Base-by-base conservation (phyloP, 2,888 invertebrate species). In the Melanchra persicariae region DNA sequence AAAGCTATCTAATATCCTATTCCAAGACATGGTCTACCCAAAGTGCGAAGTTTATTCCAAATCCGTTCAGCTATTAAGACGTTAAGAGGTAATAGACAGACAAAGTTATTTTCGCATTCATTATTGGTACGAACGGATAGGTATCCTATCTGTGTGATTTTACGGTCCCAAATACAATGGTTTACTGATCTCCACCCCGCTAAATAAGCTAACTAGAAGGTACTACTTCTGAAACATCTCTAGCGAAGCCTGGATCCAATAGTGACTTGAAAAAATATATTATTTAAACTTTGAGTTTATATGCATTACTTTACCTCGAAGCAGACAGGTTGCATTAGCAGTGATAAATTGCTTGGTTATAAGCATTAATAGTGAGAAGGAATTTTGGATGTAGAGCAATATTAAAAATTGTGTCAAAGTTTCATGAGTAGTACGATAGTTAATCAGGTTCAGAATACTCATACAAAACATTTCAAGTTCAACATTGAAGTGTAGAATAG, bases 291-390 rank as follows among this genome's bases (percentile, higher is more conserved):
- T 47, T 10, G 22, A 34, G 12, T 72, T 72, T 47, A 45, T 47
- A 61, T 45, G 55, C 74, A 74, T 57, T 24, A 74, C 26, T 57
- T 37, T 65, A 22, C 43, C 26, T 40, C 5, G 26, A 2, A 19
- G 22, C 37, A 9, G 51, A 74, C 26, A 63, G 47, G 49, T 45
- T 57, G 49, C 37, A 75, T 57, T 45, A 51, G 22, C 22, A 22
- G 49, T 64, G 75, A 64, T 26, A 74, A 51, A 72, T 74, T 49
- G 24, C 34, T 24, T 26, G n/a, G 19, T 43, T 54, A 30, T 1
- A 10, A 52, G 30, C 30, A 30, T 30, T 30, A 30, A 30, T 6
- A 40, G 30, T 34, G 12, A n/a, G 9, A 43, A 26, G 17, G 12
- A 24, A 26, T 26, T 74, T 64, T 22, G 24, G 17, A 26, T 7